Percentiles rank a stretch among this genome's conserved stretches.
Conservation (phyloP, 1,140 invertebrate species). For the Meloidogyne floridensis region DNA sequence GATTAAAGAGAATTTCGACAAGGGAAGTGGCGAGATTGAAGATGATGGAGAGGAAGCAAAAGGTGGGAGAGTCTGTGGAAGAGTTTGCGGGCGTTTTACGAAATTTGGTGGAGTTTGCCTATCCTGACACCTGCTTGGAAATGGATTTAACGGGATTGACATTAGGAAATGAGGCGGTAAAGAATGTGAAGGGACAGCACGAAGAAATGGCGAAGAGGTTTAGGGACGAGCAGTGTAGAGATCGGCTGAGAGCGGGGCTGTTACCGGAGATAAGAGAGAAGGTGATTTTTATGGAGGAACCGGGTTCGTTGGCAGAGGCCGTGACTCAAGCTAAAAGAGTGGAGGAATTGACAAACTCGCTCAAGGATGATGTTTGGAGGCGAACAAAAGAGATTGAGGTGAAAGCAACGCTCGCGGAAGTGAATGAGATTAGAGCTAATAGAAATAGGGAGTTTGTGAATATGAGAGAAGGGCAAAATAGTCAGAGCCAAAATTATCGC, state of each 20-base stretch:
- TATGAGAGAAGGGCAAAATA: no score
- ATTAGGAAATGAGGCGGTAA: background rate
- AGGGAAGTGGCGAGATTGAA: background rate
- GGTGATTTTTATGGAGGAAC: background rate
- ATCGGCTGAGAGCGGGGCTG: background rate
- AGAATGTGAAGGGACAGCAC: background rate
- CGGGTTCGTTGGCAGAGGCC: background rate
- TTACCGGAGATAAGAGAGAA: background rate
- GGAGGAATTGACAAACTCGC: background rate
- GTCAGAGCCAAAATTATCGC: no score
- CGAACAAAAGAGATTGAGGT: background rate
- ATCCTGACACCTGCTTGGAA: no score
- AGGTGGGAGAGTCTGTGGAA: background rate
- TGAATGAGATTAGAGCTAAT: background rate
- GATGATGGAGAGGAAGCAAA: background rate
- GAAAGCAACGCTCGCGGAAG: background rate
- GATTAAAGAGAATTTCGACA: background rate
- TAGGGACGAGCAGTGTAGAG: background rate
- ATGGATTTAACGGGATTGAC: background rate
- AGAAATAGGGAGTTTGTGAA: no score
- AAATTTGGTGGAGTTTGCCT: background rate
- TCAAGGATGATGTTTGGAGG: background rate
- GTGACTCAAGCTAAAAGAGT: background rate
- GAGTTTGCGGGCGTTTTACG: background rate
- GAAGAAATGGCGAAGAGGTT: background rate